Evolutionary conservation across 2,797 vertebrate species (phyloP), one percentile per base, ranked within the genome.

Genomic region (Gobionotothen gibberifrons): DNA sequence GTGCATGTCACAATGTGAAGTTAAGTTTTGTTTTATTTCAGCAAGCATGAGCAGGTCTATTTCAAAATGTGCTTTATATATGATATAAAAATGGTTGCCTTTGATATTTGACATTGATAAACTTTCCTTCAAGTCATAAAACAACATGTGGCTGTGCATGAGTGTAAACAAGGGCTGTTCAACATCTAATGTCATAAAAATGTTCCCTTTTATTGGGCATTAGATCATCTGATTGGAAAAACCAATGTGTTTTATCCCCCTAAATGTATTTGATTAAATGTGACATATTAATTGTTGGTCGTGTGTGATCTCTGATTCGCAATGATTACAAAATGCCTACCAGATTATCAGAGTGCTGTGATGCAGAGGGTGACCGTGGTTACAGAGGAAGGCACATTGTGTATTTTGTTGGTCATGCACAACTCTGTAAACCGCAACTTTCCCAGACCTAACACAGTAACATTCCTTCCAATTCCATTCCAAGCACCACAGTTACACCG

Each of bases 41-140:
- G 11, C 15, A 39, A 59, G 19, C 36, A n/a, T 48, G 49, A 49
- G 69, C 60, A 46, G 13, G 26, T 52, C 9, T 62, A 21, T 6
- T 54, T 61, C 12, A 59, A 48, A 53, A 51, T 49, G 12, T 52
- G 6, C 16, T 26, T 26, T 26, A 26, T 26, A 22, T 7, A 22
- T 56, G 29, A 57, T 36, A 55, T 40, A 44, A 11, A 39, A 69
- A 49, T 43, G n/a, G 16, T 21, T 68, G 47, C 55, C 49, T 59
- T 68, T 63, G 47, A 67, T 67, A 52, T 73, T 32, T 46, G 64
- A 69, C 58, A 53, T 58, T 60, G 17, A 65, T 16, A 19, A 43
- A 22, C 65, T 66, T 61, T 9, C 52, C 51, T 36, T 6, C 8
- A 9, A 36, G 32, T 9, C 7, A 36, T 36, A 36, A 9, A 36